Percentiles rank a stretch among this genome's conserved stretches.
phyloP scores from a whole-genome alignment of 2,888 invertebrate species.

The Tenodera sinensis region DNA sequence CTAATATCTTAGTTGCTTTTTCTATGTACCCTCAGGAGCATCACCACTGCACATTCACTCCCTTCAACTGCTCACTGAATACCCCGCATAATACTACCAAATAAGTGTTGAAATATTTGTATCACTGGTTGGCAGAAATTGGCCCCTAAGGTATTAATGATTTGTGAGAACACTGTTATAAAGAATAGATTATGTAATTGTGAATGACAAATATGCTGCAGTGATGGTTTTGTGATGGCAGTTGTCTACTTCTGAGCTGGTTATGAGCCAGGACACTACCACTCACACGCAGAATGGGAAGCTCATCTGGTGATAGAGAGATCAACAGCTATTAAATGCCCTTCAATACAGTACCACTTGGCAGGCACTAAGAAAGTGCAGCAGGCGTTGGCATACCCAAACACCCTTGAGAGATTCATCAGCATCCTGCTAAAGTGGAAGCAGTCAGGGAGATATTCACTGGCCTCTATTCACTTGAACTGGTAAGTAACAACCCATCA shows the following conservation, averaged over 20 bases:
- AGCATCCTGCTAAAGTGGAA: constrained; percentile 57
- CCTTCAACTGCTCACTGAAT: too few species aligned
- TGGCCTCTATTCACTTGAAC: constrained; percentile 85
- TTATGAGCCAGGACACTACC: constrained; percentile 85
- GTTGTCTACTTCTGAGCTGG: constrained; percentile 92
- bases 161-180: background rate
- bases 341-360: constrained; percentile 90
- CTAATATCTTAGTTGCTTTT: too few species aligned
- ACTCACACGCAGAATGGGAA: constrained; percentile 77
- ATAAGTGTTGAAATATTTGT: too few species aligned
- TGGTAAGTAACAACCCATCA: constrained; percentile 50
- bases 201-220: constrained; percentile 43
- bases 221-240: constrained; percentile 69
- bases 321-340: constrained; percentile 90
- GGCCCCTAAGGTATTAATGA: too few species aligned
- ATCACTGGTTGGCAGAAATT: too few species aligned
- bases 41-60: too few species aligned
- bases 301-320: constrained; percentile 81
- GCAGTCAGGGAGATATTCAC: constrained; percentile 80
- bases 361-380: constrained; percentile 95
- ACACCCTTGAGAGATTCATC: constrained; percentile 71
- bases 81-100: too few species aligned
- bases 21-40: too few species aligned
- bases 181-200: too few species aligned
- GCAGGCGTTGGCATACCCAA: constrained; percentile 76